Evolutionary conservation across 2,113 vertebrate species (phyloP).

Genomic region (Tinamus guttatus): DNA sequence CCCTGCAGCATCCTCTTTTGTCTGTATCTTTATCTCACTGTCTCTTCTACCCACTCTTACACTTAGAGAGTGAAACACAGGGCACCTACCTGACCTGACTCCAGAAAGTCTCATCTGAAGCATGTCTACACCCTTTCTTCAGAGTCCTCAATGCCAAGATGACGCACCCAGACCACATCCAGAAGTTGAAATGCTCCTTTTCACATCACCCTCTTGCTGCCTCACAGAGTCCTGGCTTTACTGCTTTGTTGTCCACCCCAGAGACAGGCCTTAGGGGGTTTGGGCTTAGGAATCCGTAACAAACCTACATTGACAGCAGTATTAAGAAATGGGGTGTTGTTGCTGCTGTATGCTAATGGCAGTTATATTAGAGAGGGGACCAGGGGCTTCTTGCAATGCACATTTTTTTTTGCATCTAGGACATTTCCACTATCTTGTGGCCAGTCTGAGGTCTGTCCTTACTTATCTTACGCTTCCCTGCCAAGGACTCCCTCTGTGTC

Average conservation of each 20-base stretch:
- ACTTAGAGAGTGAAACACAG: rapidly evolving
- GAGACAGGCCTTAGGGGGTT: neutral
- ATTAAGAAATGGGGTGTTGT: neutral
- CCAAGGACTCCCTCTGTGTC: neutral
- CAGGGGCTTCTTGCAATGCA: neutral
- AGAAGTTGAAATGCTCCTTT: neutral
- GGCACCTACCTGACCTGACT: neutral
- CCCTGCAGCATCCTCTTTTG: neutral
- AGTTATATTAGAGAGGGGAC: neutral
- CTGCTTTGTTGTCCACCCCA: neutral
- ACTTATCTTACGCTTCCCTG: neutral
- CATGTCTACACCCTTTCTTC: neutral
- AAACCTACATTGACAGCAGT: rapidly evolving
- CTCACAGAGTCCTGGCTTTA: neutral
- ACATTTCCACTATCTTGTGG: neutral
- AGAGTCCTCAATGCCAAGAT: neutral
- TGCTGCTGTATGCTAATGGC: neutral
- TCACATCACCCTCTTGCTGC: neutral
- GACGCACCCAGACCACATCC: neutral
- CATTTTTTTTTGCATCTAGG: neutral
- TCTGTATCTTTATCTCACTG: neutral
- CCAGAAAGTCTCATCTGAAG: neutral
- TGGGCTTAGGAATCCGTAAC: neutral
- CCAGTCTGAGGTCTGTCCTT: neutral
- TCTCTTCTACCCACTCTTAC: neutral